Evolutionary conservation across 2,113 vertebrate genomes (phyloP).

Genomic region (Callocephalon fimbriatum): DNA sequence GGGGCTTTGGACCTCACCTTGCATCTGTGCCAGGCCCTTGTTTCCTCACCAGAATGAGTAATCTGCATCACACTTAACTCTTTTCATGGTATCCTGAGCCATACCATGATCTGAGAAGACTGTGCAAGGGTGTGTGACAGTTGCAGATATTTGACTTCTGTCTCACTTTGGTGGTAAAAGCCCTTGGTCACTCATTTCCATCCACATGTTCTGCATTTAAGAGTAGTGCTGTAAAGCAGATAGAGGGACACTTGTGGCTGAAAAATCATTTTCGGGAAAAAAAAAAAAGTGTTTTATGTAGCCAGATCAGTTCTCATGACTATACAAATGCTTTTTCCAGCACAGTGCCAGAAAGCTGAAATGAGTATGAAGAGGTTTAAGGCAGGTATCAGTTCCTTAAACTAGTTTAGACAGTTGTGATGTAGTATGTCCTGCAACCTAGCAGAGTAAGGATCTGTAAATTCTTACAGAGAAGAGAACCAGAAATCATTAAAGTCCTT

Average conservation of each 20-base stretch:
- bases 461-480: not conserved
- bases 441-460: not conserved
- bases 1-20: not conserved
- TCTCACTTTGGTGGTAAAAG: not conserved
- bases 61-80: not conserved
- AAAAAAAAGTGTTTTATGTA: not conserved
- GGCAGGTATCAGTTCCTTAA: not conserved
- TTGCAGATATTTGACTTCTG: not conserved
- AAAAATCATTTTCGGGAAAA: not conserved
- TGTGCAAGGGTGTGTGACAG: not conserved
- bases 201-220: not conserved
- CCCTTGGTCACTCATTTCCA: not conserved
- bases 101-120: not conserved
- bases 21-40: not conserved
- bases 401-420: not conserved
- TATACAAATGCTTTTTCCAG: not conserved
- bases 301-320: not conserved
- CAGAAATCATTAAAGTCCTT: not conserved
- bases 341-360: not conserved
- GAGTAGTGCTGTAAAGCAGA: not conserved
- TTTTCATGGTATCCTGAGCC: not conserved
- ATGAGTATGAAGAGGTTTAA: not conserved
- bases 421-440: not conserved
- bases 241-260: not conserved
- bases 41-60: not conserved